Conservation (phyloP, 2,797 vertebrate species). For the Acanthurus tractus region DNA sequence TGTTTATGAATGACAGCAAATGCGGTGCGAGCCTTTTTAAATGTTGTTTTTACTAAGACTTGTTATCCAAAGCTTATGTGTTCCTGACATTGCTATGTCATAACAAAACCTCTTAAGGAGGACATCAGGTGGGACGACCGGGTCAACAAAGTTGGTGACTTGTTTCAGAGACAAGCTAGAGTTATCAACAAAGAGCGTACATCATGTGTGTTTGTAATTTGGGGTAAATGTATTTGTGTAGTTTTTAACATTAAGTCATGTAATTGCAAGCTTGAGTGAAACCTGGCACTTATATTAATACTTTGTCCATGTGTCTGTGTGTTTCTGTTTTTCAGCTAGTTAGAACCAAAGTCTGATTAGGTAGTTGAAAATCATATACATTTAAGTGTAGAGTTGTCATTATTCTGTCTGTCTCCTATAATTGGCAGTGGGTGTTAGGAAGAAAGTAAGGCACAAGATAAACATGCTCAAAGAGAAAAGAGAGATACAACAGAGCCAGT, state of each 20-base stretch:
- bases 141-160: not conserved
- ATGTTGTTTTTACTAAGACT: not conserved
- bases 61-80: too few species aligned
- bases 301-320: too few species aligned
- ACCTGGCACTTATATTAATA: too few species aligned
- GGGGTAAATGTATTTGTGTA: not conserved
- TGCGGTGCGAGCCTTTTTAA: not conserved
- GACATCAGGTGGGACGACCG: not conserved
- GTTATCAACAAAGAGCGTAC: not conserved
- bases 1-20: not conserved
- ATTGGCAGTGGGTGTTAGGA: not conserved
- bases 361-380: not conserved
- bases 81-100: not conserved
- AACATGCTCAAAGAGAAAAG: conserved; percentile 29
- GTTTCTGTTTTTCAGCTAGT: too few species aligned
- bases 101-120: not conserved
- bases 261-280: not conserved
- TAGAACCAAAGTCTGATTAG: too few species aligned
- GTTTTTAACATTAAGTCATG: not conserved
- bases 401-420: not conserved
- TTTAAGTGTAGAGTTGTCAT: not conserved
- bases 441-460: conserved; percentile 10
- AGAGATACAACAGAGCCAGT: not conserved
- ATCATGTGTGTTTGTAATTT: not conserved
- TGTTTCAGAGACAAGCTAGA: not conserved